Conservation (phyloP, 2,113 vertebrate species). For the Corythaeola cristata region DNA sequence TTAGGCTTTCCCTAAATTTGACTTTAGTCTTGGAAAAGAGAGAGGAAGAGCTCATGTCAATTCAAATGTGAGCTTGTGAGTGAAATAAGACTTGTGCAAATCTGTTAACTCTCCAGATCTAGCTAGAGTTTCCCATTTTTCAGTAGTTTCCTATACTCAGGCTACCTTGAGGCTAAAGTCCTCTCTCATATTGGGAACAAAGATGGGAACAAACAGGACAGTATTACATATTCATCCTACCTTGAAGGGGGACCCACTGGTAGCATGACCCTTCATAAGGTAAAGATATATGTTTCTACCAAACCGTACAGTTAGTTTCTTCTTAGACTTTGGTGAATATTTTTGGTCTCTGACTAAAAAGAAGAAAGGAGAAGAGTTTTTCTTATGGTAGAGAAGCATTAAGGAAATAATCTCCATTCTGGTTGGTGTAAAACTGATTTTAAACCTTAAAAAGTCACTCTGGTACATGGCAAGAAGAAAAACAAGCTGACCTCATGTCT, state of each 20-base stretch:
- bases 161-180: not conserved
- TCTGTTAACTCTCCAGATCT: not conserved
- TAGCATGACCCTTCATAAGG: not conserved
- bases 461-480: not conserved
- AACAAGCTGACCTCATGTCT: not conserved
- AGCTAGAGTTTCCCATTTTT: not conserved
- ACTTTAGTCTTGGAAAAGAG: not conserved
- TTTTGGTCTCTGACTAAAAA: not conserved
- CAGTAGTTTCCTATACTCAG: not conserved
- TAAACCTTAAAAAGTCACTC: not conserved
- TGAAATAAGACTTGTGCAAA: not conserved
- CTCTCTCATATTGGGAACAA: not conserved
- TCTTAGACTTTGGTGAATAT: not conserved
- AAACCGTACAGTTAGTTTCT: not conserved
- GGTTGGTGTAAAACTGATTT: not conserved
- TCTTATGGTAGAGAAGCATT: not conserved
- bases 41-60: not conserved
- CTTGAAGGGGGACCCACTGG: not conserved
- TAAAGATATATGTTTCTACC: not conserved
- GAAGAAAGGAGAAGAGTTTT: not conserved
- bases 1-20: not conserved
- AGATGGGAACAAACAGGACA: not conserved
- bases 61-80: not conserved
- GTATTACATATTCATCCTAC: not conserved
- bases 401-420: not conserved